Conservation (phyloP, 2,888 invertebrate species). For the Heliconius hortense region DNA sequence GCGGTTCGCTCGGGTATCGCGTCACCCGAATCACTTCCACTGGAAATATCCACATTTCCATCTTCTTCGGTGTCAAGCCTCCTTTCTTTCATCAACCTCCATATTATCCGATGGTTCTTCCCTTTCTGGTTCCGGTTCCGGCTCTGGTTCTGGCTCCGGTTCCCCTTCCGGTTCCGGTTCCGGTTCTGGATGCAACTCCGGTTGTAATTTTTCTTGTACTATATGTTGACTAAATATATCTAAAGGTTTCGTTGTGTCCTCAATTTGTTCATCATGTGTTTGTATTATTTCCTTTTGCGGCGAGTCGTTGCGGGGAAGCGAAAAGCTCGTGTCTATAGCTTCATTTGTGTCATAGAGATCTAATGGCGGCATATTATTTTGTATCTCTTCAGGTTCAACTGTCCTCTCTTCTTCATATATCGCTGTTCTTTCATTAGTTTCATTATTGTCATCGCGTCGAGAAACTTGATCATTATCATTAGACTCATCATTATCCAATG, state of each 20-base stretch:
- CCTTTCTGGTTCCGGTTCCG: neutral
- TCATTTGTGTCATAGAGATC: constrained; percentile 63
- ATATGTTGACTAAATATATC: constrained; percentile 58
- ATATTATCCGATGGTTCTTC: constrained; percentile 37
- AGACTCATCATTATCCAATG: constrained; percentile 25
- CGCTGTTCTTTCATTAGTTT: constrained; percentile 9
- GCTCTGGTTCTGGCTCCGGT: neutral
- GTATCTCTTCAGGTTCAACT: constrained; percentile 29
- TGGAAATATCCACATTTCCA: constrained; percentile 71
- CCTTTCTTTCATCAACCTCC: constrained; percentile 33
- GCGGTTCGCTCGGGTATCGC: constrained; percentile 43
- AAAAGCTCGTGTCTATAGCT: constrained; percentile 63
- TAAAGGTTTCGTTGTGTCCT: constrained; percentile 40
- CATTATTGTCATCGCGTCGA: constrained; percentile 24
- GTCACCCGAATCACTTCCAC: constrained; percentile 78
- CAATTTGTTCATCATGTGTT: constrained; percentile 16
- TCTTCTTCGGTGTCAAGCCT: constrained; percentile 61
- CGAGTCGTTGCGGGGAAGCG: constrained; percentile 36
- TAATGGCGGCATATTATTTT: constrained; percentile 30
- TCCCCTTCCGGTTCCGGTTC: neutral
- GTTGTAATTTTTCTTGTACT: constrained; percentile 7
- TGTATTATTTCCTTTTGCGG: constrained; percentile 24
- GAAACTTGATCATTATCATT: constrained; percentile 15
- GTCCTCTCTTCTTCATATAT: constrained; percentile 30
- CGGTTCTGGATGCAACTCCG: constrained; percentile 7